Evolutionary conservation across 2,113 vertebrate species (phyloP), one percentile per base, ranked within the genome.

Genomic region (Ophiodon elongatus): DNA sequence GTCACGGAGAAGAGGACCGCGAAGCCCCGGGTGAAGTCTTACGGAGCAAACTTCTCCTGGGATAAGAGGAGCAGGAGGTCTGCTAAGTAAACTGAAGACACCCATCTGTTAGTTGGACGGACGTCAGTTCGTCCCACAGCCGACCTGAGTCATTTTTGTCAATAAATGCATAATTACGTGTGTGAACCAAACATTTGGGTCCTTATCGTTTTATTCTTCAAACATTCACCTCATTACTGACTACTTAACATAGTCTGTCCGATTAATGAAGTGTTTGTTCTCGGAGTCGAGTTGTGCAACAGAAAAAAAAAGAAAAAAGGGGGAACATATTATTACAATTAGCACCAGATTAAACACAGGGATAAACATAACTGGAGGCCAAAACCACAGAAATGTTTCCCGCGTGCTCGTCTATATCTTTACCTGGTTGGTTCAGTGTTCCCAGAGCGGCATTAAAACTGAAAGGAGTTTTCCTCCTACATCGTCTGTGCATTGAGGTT

Each of bases 1-100:
- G 43, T 98, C 84, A 96, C 97, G 69, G 97, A 99, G 92, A 97
- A 93, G 93, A 97, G 93, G 92, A 94, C 87, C 91, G 94, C 97
- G 45, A 98, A 98, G 95, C 97, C 97, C 78, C 97, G 97, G 94
- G 97, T 96, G 89, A 99, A 99, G 93, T 99, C 98, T 89, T 99
- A 99, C 0, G 98, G 97, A 25, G 96, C 97, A 86, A 99, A 99
- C 96, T 99, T 98, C 96, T 98, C 98, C 91, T 99, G 98, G 98
- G 95, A 98, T 95, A 99, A 97, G 96, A 97, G 98, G 94, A 98
- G 97, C 88, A 95, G 97, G 90, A 97, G 98, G 84, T 98, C 98
- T 60, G 97, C 97, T 82, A 99, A 99, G 95, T 99, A 97, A 96
- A 93, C 92, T 89, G 91, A 94, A 95, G 93, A 89, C 91, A 77